These are phyloP conservation scores for Bryconaethiops microstoma DNA, from an alignment of 2,797 vertebrate species.

Conservation along the genomic window DNA sequence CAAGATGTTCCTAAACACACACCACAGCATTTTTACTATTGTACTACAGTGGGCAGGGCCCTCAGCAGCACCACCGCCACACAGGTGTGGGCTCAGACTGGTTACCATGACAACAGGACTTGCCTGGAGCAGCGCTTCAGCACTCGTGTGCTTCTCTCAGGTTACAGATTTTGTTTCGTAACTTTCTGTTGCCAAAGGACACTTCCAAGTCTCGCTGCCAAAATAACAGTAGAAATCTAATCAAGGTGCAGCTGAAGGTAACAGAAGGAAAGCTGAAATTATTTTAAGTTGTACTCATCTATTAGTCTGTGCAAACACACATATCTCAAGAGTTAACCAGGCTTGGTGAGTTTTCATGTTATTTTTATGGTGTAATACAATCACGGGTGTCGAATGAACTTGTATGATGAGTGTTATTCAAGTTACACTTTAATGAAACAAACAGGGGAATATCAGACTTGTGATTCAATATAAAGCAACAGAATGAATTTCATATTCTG, in stretches of 20 bases:
- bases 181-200: slow-evolving; percentile 41
- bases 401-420: background rate
- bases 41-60: slow-evolving; percentile 5
- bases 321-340: background rate
- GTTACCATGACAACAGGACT: slow-evolving; percentile 50
- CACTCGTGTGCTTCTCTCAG: slow-evolving; percentile 42
- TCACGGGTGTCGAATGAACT: background rate
- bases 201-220: slow-evolving; percentile 29
- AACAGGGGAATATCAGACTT: no score
- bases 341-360: background rate
- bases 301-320: slow-evolving; percentile 40
- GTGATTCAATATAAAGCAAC: background rate
- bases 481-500: no score
- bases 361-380: background rate
- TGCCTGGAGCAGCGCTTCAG: slow-evolving; percentile 38
- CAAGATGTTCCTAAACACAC: background rate
- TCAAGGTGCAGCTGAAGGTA: slow-evolving; percentile 5
- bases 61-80: slow-evolving; percentile 15
- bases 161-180: slow-evolving; percentile 54
- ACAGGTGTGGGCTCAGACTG: slow-evolving; percentile 46
- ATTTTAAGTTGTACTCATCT: slow-evolving; percentile 11
- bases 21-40: background rate
- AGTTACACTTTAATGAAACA: background rate
- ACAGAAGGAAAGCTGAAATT: slow-evolving; percentile 9
- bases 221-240: slow-evolving; percentile 19